These are phyloP conservation scores for Meandrina meandrites DNA, from an alignment of 92 coral and sea anemone species.

Conservation along the genomic window DNA sequence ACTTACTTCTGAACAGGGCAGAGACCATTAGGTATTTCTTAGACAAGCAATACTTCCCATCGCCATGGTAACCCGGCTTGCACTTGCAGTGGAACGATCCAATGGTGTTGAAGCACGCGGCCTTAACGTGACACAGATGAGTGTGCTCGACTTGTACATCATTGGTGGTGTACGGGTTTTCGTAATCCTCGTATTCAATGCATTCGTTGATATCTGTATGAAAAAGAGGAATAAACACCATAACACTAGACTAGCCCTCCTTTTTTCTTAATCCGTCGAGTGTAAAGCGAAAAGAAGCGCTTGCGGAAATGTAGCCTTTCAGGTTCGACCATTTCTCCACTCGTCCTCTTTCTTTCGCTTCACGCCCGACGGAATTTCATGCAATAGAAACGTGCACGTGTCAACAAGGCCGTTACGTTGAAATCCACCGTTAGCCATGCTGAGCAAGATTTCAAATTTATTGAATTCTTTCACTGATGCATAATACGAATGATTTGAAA, in stretches of 20 bases:
- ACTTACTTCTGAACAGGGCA: slow-evolving; percentile 77
- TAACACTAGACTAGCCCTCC: background rate
- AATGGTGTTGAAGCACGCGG: slow-evolving; percentile 81
- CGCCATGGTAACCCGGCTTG: slow-evolving; percentile 87
- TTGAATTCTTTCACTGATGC: background rate
- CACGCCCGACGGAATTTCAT: background rate
- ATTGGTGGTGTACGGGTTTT: slow-evolving; percentile 50
- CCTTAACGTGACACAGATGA: slow-evolving; percentile 68
- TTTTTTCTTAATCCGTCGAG: too few species aligned
- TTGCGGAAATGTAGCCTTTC: too few species aligned
- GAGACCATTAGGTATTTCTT: slow-evolving; percentile 45
- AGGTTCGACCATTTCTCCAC: too few species aligned
- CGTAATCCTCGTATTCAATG: slow-evolving; percentile 45
- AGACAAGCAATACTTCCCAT: slow-evolving; percentile 75
- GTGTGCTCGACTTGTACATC: slow-evolving; percentile 56
- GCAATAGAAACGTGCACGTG: background rate
- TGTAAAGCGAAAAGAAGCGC: too few species aligned
- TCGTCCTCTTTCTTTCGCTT: too few species aligned
- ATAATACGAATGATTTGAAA: background rate
- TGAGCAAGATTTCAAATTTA: background rate
- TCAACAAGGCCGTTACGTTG: background rate
- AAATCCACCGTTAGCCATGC: background rate
- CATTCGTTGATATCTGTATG: slow-evolving; percentile 84
- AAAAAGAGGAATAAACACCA: background rate
- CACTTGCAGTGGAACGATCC: slow-evolving; percentile 92